These are phyloP conservation scores for Pundamilia nyererei DNA, from an alignment of 2,113 vertebrate species.

Conservation along the genomic window DNA sequence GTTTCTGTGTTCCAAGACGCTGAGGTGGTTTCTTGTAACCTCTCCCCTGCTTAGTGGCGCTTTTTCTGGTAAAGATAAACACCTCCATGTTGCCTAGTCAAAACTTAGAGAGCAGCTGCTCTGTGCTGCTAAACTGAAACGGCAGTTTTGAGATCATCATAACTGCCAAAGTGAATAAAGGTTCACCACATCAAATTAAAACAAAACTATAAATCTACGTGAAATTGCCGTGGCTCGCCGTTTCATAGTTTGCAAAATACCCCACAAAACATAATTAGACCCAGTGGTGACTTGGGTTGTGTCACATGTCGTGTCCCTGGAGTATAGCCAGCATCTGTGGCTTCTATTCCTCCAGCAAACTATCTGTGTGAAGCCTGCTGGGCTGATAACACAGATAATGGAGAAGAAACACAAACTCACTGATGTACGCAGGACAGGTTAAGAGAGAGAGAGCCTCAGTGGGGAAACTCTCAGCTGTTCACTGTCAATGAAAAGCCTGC, in stretches of 20 bases:
- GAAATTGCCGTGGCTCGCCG: background rate
- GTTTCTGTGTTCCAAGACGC: background rate
- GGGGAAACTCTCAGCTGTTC: constrained; percentile 49
- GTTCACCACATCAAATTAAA: background rate
- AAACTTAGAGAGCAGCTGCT: background rate
- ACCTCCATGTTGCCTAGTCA: background rate
- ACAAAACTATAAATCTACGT: background rate
- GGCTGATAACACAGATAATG: constrained; percentile 45
- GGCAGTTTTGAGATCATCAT: background rate
- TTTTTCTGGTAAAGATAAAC: background rate
- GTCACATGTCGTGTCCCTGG: background rate
- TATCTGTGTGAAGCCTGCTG: background rate
- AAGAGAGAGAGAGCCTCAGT: constrained; percentile 19
- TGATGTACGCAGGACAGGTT: background rate
- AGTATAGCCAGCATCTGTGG: background rate
- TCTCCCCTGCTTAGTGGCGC: background rate
- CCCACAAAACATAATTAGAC: background rate
- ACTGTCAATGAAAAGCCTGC: constrained; percentile 51
- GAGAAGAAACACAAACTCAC: background rate
- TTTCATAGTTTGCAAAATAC: background rate
- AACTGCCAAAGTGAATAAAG: background rate
- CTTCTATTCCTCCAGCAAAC: background rate
- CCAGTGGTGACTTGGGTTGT: background rate
- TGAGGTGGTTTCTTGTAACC: background rate
- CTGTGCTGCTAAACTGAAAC: background rate